Conservation (phyloP, 53 echinoderm and acorn worm species). For the Holothuria scabra region DNA sequence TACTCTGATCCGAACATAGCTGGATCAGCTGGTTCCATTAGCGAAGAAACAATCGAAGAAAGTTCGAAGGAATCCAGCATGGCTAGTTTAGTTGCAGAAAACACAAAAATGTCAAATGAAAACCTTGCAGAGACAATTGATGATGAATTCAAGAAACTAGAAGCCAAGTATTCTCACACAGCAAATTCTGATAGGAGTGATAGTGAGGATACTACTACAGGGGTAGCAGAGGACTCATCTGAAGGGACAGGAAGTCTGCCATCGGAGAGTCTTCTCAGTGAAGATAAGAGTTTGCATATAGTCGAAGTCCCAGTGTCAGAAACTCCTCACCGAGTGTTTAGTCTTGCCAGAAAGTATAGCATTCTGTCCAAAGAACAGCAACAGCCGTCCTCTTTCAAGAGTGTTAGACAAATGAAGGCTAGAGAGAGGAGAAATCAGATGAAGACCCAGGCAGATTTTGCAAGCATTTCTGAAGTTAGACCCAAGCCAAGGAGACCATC, state of each 20-base stretch:
- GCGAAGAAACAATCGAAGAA: conserved; percentile 58
- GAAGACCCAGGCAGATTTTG: background rate
- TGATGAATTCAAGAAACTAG: conserved; percentile 72
- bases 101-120: conserved; percentile 66
- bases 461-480: conserved; percentile 2
- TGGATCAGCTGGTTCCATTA: background rate
- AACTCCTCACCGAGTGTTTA: conserved; percentile 38
- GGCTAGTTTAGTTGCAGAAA: conserved; percentile 5
- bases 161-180: conserved; percentile 66
- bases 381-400: conserved; percentile 27
- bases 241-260: conserved; percentile 40
- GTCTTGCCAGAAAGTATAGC: conserved; percentile 69
- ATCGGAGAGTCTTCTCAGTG: background rate
- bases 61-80: conserved; percentile 56
- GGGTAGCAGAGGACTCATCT: conserved; percentile 51
- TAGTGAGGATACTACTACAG: conserved; percentile 48
- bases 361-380: conserved; percentile 56
- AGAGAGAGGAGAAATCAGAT: conserved; percentile 17
- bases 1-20: conserved; percentile 85
- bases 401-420: conserved; percentile 31
- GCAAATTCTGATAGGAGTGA: conserved; percentile 22
- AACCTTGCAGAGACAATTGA: conserved; percentile 79
- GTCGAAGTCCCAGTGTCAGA: conserved; percentile 11
- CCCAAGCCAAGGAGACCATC: conserved; percentile 26
- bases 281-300: background rate